Evolutionary conservation across 53 echinoderm and acorn worm genomes (phyloP).

Genomic region (Paelopatides confundens): DNA sequence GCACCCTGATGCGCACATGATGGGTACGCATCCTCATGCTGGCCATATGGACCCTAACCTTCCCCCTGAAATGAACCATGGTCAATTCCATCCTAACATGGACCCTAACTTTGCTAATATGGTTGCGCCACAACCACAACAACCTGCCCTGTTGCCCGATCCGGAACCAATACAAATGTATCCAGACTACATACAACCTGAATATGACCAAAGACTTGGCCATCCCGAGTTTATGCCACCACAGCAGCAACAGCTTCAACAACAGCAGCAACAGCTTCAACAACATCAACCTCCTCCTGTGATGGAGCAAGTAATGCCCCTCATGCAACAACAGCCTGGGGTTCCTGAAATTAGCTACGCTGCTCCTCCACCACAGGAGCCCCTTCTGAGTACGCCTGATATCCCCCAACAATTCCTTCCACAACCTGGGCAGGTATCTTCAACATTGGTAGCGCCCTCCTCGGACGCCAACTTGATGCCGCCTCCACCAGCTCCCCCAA

Average conservation of each 20-base stretch:
- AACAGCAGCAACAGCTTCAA: not conserved
- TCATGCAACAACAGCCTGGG: not conserved
- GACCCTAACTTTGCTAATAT: slow-evolving; percentile 37
- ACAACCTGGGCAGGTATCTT: not conserved
- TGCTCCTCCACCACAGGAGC: not conserved
- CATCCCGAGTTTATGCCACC: slow-evolving; percentile 58
- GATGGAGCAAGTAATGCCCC: not conserved
- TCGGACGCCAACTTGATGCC: slow-evolving; percentile 35
- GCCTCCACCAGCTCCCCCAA: slow-evolving; percentile 42
- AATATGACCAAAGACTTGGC: slow-evolving; percentile 62
- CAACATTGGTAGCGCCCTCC: not conserved
- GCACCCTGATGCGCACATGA: slow-evolving; percentile 36
- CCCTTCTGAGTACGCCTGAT: not conserved
- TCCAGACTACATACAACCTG: slow-evolving; percentile 48
- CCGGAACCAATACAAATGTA: slow-evolving; percentile 54
- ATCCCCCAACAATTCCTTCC: not conserved
- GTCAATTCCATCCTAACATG: slow-evolving; percentile 34
- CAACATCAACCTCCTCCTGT: not conserved
- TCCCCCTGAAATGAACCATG: not conserved
- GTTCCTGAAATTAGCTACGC: slow-evolving; percentile 3
- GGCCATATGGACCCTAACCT: slow-evolving; percentile 41
- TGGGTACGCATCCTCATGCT: not conserved
- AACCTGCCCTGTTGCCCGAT: not conserved
- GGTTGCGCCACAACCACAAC: slow-evolving; percentile 11
- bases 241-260: slow-evolving; percentile 8